Percentiles rank a stretch among this genome's conserved stretches.
phyloP scores from a whole-genome alignment of 2,888 invertebrate species.

The Caenorhabditis wallacei region DNA sequence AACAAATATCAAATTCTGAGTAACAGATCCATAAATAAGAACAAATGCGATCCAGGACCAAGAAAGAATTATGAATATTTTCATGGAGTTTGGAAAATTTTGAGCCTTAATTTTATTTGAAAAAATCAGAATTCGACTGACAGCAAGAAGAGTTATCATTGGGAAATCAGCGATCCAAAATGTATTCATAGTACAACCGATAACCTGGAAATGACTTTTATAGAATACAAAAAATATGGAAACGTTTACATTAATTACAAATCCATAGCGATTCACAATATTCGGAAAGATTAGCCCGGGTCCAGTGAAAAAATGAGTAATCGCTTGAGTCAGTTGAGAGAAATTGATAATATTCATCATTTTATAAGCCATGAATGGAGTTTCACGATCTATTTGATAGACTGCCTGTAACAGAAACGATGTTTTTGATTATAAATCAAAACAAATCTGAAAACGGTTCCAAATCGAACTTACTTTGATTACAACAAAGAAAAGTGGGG shows the following conservation, averaged over 20 bases:
- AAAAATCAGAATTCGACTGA: conserved; percentile 29
- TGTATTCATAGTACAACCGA: conserved; percentile 23
- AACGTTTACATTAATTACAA: background rate
- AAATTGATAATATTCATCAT: conserved; percentile 40
- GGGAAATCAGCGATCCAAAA: conserved; percentile 33
- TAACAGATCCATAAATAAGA: conserved; percentile 10
- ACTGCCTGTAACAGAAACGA: conserved; percentile 16
- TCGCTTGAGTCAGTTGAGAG: conserved; percentile 20
- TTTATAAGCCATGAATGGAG: conserved; percentile 30
- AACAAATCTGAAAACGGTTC: no score
- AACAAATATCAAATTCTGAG: conserved; percentile 14
- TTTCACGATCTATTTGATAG: conserved; percentile 3
- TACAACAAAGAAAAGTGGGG: background rate
- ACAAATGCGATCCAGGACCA: conserved; percentile 18
- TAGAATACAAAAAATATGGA: no score
- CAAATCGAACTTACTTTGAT: conserved; percentile 27
- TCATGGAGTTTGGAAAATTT: background rate
- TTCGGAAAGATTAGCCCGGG: conserved; percentile 35
- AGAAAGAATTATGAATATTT: conserved; percentile 6
- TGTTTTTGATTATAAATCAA: no score
- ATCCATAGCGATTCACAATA: background rate
- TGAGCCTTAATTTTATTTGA: conserved; percentile 1
- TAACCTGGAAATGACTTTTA: background rate
- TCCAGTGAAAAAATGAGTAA: conserved; percentile 32
- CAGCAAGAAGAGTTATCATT: conserved; percentile 29